Base-by-base conservation (phyloP, 2,113 vertebrate genomes). In the Phalacrocorax aristotelis region DNA sequence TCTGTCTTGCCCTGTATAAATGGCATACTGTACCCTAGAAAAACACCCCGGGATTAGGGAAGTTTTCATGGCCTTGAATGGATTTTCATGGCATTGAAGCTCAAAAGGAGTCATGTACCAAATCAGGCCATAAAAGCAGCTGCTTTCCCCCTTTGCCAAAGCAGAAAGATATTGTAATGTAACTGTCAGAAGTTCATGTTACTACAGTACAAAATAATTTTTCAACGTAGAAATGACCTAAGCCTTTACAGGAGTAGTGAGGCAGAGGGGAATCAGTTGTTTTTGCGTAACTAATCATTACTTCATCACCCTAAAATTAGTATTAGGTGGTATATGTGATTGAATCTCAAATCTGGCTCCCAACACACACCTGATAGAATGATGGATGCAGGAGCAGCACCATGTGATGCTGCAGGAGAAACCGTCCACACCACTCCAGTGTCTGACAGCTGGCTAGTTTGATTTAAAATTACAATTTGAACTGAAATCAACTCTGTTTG, bases 381-480 rank as follows among this genome's bases (percentile, higher is more conserved):
- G 70, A 90, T 46, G 72, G 75, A 94, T 90, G 49, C 34, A 64
- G 71, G 51, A 78, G 40, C 3, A 6, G 86, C 64, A 91, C 54
- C 15, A 48, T 15, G 76, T 3, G 7, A 30, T 72, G 74, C 74
- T 69, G 61, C 48, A 87, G 75, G 61, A 96, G 51, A 44, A 90
- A 82, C 48, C 30, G 6, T 58, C 88, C 49, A 61, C 51, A 62
- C 54, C 8, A 15, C 58, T 83, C 36, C 49, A 25, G 10, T 22
- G 58, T 86, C 92, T 95, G 94, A 93, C 93, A 97, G 94, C 95
- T 94, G 95, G 96, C 64, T 89, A 95, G 91, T 96, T 96, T 96
- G 91, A 96, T 97, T 97, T 96, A 97, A 96, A 98, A 97, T 96
- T 93, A 97, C 86, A 95, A 65, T 91, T 83, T 87, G 92, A 98